Evolutionary conservation across 2,888 invertebrate genomes (phyloP), one percentile per base, ranked within the genome.

Genomic region (Galeopsomyia nigrocyanea): DNA sequence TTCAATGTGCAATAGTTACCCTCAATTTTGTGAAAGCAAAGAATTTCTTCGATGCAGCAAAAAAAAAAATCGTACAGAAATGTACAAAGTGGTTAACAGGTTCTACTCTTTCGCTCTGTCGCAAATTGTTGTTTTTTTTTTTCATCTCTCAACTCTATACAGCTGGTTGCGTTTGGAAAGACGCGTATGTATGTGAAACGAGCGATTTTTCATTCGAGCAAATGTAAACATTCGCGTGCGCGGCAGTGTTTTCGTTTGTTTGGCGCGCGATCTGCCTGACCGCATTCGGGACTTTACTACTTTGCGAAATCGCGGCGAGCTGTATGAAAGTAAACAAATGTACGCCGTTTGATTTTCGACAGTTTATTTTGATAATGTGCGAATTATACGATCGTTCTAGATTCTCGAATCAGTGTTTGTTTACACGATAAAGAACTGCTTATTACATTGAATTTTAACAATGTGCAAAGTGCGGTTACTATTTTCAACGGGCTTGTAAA

Each of bases 1-100:
- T 10, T 39, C 2, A 39, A 39, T 39, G 13, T 39, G 13, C 5
- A 3, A 10, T 39, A 39, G 13, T 31, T 31, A 31, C 31, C 7
- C 13, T 13, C 39, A 56, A 47, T 47, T 47, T 57, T 57, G 17
- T 22, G 22, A 57, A 57, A 57, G 57, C 57, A 61, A 31, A 17
- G 16, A 13, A 67, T 50, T 21, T 58, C 51, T 51, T 26, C 56
- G 19, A 26, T 67, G 67, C 58, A 64, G 63, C 5, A 6, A 21
- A 9, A 6, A 21, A 9, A 6, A 17, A 9, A 51, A 9, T 14
- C 7, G 26, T 14, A 2, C 9, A 47, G 16, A 14, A 22, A 53
- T 68, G 46, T 26, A 22, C 47, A 53, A 71, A 67, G 62, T 67
- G 60, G 58, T 73, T 60, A 73, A 73, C 62, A 53, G 61, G 21